Conservation (phyloP, 2,888 invertebrate genomes). For the Aradus depressus region DNA sequence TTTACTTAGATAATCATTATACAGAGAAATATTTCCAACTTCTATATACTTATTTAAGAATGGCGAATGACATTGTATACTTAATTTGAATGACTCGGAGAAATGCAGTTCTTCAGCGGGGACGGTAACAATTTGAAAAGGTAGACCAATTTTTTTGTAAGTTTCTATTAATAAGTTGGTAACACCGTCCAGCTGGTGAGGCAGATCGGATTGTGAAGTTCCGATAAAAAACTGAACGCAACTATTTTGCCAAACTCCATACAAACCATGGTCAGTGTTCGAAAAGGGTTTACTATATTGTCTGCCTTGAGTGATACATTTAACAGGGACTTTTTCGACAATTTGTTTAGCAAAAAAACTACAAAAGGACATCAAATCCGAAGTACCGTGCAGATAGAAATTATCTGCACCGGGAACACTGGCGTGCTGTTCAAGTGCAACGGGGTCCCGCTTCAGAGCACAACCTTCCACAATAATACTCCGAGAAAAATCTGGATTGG, state of each 20-base stretch:
- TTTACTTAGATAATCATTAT: conserved; percentile 64
- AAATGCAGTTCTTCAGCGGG: conserved; percentile 49
- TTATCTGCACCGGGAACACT: conserved; percentile 42
- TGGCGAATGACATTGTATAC: conserved; percentile 64
- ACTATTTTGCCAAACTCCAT: conserved; percentile 57
- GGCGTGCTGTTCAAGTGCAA: conserved; percentile 47
- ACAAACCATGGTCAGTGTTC: conserved; percentile 43
- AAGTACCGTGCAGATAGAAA: conserved; percentile 64
- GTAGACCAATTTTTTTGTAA: conserved; percentile 54
- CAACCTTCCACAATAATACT: conserved; percentile 55
- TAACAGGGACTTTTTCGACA: conserved; percentile 55
- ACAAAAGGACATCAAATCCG: conserved; percentile 59
- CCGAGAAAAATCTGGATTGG: conserved; percentile 67
- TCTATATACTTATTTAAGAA: conserved; percentile 52
- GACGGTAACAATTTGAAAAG: conserved; percentile 52
- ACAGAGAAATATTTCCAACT: conserved; percentile 60
- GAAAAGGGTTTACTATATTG: conserved; percentile 47
- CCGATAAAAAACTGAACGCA: conserved; percentile 53
- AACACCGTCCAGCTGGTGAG: conserved; percentile 46
- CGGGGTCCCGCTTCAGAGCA: conserved; percentile 46
- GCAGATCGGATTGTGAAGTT: conserved; percentile 44
- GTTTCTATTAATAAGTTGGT: conserved; percentile 43
- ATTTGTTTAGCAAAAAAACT: conserved; percentile 59
- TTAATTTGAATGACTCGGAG: conserved; percentile 56
- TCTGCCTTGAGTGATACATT: conserved; percentile 57